Base-by-base conservation (phyloP, 2,888 invertebrate genomes). In the Megaustenia siamemsis region DNA sequence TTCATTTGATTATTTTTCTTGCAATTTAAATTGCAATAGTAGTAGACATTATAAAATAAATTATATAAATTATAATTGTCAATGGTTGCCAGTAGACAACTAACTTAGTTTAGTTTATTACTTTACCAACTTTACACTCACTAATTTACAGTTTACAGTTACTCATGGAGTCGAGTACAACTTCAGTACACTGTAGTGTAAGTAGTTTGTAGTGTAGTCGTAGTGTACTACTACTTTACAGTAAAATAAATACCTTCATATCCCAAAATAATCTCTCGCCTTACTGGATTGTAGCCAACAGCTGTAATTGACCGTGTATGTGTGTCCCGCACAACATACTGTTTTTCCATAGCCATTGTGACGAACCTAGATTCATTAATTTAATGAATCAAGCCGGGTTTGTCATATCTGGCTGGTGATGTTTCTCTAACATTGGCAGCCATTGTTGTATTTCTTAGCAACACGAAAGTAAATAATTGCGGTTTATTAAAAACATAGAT, bases 261-360 rank as follows among this genome's bases (percentile, higher is more conserved):
- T 79, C 94, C 94, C 71, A 93, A 90, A 12, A 93, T 78, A 79
- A 94, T 92, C 89, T 94, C 94, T 53, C 93, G 87, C 49, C 93
- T 88, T 38, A 88, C 88, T 8, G 93, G 93, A 86, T 93, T 92
- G 88, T 91, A 93, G 12, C 94, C 94, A 28, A 94, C 85, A 3
- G 93, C 93, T 35, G 93, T 93, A 43, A 94, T 91, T 8, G 92
- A 84, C 24, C 93, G 89, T 63, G 92, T 93, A 88, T 93, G 93
- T 24, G 92, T 92, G 53, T 93, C 93, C 63, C 91, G 90, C 73
- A 92, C 87, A 32, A 89, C 89, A 85, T 92, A 93, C 49, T 90
- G 89, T 84, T 92, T 92, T 92, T 93, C 93, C 93, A 94, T 93
- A 63, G 93, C 93, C 93, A 94, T 94, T 80, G 87, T 90, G 83